Conservation (phyloP, 2,888 invertebrate species). For the Terebella lapidaria region DNA sequence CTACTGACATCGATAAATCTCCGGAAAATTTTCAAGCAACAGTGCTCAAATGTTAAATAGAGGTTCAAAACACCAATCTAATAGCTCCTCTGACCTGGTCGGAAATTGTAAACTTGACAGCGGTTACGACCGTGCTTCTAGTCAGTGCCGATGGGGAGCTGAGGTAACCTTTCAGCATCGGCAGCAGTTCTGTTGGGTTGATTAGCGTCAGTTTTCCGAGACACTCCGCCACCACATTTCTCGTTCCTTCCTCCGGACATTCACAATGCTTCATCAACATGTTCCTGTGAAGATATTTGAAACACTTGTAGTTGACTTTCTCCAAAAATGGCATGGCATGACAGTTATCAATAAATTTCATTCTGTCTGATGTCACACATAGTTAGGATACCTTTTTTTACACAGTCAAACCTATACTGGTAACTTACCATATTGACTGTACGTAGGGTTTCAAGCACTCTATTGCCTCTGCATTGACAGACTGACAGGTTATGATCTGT, state of each 20-base stretch:
- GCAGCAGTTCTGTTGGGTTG: constrained; percentile 80
- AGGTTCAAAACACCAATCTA: too few species aligned
- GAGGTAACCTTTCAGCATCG: constrained; percentile 62
- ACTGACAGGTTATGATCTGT: constrained; percentile 78
- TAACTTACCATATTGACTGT: constrained; percentile 69
- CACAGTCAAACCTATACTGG: too few species aligned
- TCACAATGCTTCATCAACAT: constrained; percentile 92
- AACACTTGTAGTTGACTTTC: too few species aligned
- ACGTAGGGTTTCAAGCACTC: constrained; percentile 64
- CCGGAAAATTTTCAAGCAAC: too few species aligned
- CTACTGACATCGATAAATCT: too few species aligned
- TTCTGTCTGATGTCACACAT: too few species aligned
- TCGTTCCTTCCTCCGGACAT: constrained; percentile 94
- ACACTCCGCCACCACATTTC: constrained; percentile 98
- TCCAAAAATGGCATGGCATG: too few species aligned
- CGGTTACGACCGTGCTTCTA: constrained; percentile 93
- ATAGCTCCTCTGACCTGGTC: constrained; percentile 89
- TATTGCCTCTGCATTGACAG: constrained; percentile 69
- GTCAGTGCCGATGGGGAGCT: constrained; percentile 57
- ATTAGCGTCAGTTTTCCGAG: constrained; percentile 90
- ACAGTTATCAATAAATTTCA: not conserved
- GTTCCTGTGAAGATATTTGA: constrained; percentile 55
- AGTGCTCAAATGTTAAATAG: too few species aligned
- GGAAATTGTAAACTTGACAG: constrained; percentile 96
- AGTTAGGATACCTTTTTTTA: too few species aligned